phyloP scores from a whole-genome alignment of 2,888 invertebrate species.

The Gastracanthus pulcherrimus region DNA sequence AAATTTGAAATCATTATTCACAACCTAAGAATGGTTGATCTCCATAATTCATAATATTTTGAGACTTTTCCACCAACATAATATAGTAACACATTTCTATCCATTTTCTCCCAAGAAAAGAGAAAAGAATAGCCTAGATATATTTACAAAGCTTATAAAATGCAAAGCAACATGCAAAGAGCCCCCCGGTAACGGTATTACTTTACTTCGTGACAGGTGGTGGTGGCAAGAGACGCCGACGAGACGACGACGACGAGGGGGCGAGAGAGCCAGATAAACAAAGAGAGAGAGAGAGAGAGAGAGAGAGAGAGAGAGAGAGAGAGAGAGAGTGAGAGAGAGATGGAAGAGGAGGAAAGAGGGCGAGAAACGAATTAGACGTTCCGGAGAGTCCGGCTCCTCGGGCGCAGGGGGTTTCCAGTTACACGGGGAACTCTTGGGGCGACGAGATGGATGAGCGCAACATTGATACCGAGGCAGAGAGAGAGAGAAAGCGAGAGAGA shows the following conservation, averaged over 20 bases:
- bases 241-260: slow-evolving; percentile 22
- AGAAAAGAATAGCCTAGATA: background rate
- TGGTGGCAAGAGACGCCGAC: slow-evolving; percentile 34
- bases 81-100: no score
- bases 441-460: slow-evolving; percentile 65
- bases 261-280: slow-evolving; percentile 46
- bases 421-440: slow-evolving; percentile 68
- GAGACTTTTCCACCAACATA: no score
- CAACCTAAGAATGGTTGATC: no score
- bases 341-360: slow-evolving; percentile 52
- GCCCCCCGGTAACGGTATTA: slow-evolving; percentile 63
- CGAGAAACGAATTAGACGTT: slow-evolving; percentile 71
- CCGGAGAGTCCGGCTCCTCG: slow-evolving; percentile 57
- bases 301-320: slow-evolving; percentile 51
- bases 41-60: no score
- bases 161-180: slow-evolving; percentile 32
- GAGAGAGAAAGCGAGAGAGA: background rate
- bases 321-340: slow-evolving; percentile 57
- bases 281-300: no score
- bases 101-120: background rate
- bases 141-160: slow-evolving; percentile 37
- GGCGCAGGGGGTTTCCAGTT: slow-evolving; percentile 68
- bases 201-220: slow-evolving; percentile 65
- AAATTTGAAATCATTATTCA: no score
- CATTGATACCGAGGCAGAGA: slow-evolving; percentile 63